Evolutionary conservation across 2,797 vertebrate genomes (phyloP).

Genomic region (Coendou prehensilis): DNA sequence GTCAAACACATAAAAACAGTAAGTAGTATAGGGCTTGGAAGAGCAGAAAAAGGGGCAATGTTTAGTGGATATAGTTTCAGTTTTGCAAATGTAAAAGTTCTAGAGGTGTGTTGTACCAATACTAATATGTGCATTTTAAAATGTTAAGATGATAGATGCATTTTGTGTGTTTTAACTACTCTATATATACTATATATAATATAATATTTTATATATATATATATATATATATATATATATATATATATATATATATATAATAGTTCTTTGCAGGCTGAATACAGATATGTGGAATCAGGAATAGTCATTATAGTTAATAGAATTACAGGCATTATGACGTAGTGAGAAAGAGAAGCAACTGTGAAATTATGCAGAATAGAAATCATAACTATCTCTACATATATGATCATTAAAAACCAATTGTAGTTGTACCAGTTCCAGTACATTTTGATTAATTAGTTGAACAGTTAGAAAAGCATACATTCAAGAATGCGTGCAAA

Average conservation of each 20-base stretch:
- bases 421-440: background rate
- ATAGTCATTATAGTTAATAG: background rate
- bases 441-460: background rate
- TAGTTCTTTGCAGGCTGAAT: background rate
- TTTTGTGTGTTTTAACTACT: background rate
- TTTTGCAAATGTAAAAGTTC: background rate
- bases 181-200: background rate
- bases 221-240: background rate
- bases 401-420: background rate
- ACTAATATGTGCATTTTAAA: background rate
- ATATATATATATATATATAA: background rate
- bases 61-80: background rate
- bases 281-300: background rate
- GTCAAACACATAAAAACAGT: background rate
- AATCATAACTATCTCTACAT: background rate
- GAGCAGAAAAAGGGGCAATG: fast-evolving
- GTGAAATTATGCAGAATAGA: background rate
- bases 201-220: background rate
- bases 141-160: background rate
- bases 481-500: background rate
- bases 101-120: background rate
- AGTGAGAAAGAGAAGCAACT: background rate
- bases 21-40: background rate
- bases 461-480: background rate
- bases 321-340: background rate